phyloP scores from a whole-genome alignment of 2,113 vertebrate genomes.

The Lasiurus borealis region DNA sequence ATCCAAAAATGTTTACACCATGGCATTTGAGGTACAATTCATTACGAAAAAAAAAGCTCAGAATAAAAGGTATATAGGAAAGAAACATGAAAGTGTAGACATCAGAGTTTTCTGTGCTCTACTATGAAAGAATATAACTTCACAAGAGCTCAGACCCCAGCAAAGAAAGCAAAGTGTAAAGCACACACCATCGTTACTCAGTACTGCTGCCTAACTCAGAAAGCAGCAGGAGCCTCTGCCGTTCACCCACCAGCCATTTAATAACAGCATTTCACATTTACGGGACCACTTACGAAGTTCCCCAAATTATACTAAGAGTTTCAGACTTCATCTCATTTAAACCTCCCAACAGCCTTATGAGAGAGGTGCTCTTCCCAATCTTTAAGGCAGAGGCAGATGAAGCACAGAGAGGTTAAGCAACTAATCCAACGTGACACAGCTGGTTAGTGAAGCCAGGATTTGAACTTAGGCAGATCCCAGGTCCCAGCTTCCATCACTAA shows the following conservation, averaged over 20 bases:
- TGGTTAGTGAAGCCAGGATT: background rate
- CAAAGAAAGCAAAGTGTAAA: background rate
- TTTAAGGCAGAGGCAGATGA: background rate
- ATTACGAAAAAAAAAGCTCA: background rate
- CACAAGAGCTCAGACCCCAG: background rate
- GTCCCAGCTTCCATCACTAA: background rate
- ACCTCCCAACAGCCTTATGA: background rate
- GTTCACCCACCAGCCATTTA: background rate
- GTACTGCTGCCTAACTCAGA: background rate
- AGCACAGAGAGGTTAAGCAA: background rate
- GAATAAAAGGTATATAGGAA: background rate
- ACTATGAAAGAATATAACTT: constrained; percentile 31
- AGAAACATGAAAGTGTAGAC: background rate
- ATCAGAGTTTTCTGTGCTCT: background rate
- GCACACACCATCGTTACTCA: background rate
- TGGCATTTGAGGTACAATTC: constrained; percentile 3
- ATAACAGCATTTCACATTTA: background rate
- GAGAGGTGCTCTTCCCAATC: background rate
- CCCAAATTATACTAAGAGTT: background rate
- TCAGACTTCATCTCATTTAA: background rate
- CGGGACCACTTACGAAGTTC: background rate
- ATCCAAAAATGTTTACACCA: background rate
- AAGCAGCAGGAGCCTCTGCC: background rate
- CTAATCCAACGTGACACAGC: background rate
- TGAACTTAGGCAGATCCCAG: background rate